Percentiles rank a stretch among this genome's conserved stretches.
phyloP scores from a whole-genome alignment of 2,888 invertebrate species.

The Mythimna impura region DNA sequence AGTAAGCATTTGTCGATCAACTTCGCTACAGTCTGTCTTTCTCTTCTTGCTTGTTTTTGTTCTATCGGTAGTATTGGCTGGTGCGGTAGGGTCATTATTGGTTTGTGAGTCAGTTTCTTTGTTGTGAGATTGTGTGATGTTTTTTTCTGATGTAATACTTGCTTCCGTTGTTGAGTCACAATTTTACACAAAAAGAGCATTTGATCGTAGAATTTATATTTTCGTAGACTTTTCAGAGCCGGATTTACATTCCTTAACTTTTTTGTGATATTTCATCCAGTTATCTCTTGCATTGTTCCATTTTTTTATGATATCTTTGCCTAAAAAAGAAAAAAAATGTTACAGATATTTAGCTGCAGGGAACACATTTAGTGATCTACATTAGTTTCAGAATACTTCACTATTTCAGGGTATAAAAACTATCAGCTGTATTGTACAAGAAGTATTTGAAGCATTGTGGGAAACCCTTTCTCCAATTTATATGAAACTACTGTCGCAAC shows the following conservation, averaged over 20 bases:
- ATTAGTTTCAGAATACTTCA: too few species aligned
- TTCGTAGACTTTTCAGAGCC: constrained; percentile 64
- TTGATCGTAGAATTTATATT: constrained; percentile 59
- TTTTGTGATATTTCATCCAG: constrained; percentile 67
- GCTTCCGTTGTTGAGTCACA: constrained; percentile 44
- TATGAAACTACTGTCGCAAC: too few species aligned
- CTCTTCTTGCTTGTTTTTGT: constrained; percentile 56
- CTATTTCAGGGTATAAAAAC: too few species aligned
- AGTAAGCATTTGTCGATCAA: constrained; percentile 40
- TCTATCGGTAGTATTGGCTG: constrained; percentile 31
- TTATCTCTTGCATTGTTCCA: constrained; percentile 63
- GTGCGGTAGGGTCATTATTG: constrained; percentile 61
- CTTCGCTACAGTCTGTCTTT: constrained; percentile 55
- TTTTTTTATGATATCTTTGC: constrained; percentile 41
- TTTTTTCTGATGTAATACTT: constrained; percentile 24
- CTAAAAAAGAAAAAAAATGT: too few species aligned
- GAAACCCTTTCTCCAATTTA: constrained; percentile 50
- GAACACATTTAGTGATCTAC: too few species aligned
- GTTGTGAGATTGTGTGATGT: too few species aligned
- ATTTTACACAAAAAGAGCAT: constrained; percentile 49
- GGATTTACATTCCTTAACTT: constrained; percentile 63
- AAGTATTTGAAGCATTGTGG: constrained; percentile 56
- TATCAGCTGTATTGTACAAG: constrained; percentile 53
- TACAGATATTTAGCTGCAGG: too few species aligned
- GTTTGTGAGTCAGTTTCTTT: constrained; percentile 52